Evolutionary conservation across 2,888 invertebrate species (phyloP).

Genomic region (Caenorhabditis doughertyi): DNA sequence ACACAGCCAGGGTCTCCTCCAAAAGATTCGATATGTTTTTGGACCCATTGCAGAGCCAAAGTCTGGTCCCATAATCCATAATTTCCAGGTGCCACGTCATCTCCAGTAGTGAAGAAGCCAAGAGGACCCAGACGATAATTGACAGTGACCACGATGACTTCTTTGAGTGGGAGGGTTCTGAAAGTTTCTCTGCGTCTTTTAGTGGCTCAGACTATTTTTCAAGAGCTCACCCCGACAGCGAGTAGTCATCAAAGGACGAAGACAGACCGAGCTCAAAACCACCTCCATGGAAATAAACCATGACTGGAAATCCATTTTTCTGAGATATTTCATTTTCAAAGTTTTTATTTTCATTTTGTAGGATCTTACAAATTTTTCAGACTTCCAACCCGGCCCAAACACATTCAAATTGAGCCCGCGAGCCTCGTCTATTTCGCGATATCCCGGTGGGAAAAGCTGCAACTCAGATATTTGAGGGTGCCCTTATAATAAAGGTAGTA

Average conservation of each 20-base stretch:
- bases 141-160: slow-evolving; percentile 75
- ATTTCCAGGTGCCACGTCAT: slow-evolving; percentile 69
- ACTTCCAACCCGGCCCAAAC: slow-evolving; percentile 54
- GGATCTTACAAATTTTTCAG: slow-evolving; percentile 31
- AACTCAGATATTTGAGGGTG: background rate
- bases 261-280: slow-evolving; percentile 30
- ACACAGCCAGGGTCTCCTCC: slow-evolving; percentile 78
- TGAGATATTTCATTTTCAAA: slow-evolving; percentile 4
- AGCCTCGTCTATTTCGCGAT: slow-evolving; percentile 29
- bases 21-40: slow-evolving; percentile 78
- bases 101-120: slow-evolving; percentile 72
- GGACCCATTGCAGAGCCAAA: slow-evolving; percentile 79
- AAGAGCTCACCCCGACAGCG: slow-evolving; percentile 20
- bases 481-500: background rate
- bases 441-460: slow-evolving; percentile 10
- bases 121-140: slow-evolving; percentile 78
- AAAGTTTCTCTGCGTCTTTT: slow-evolving; percentile 8
- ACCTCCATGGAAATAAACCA: slow-evolving; percentile 37
- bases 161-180: slow-evolving; percentile 75
- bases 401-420: slow-evolving; percentile 66
- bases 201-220: background rate
- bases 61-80: slow-evolving; percentile 80
- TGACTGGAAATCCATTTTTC: slow-evolving; percentile 31
- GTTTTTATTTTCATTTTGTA: background rate
- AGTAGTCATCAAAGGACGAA: slow-evolving; percentile 14